phyloP scores from a whole-genome alignment of 2,797 vertebrate species.

The Enteromius anoplus region DNA sequence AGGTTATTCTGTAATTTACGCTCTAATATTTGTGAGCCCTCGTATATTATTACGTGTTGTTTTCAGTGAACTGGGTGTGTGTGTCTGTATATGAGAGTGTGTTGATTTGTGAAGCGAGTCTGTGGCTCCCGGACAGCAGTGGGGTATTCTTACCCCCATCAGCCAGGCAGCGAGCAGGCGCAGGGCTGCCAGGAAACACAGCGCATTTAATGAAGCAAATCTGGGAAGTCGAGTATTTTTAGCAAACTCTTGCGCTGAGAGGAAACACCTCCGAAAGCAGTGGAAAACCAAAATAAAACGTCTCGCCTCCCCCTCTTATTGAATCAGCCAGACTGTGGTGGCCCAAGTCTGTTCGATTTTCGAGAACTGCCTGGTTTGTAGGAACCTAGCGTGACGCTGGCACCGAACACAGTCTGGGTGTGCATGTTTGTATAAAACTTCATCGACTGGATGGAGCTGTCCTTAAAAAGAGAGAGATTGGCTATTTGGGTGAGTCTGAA shows the following conservation, averaged over 20 bases:
- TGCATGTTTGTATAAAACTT: constrained; percentile 15
- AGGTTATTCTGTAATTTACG: background rate
- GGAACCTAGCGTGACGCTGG: constrained; percentile 15
- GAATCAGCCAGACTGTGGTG: constrained; percentile 46
- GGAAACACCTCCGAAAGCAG: constrained; percentile 68
- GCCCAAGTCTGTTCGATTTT: constrained; percentile 30
- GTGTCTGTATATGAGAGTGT: constrained; percentile 30
- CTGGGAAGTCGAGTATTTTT: constrained; percentile 76
- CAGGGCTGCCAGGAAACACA: constrained; percentile 72
- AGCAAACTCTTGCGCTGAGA: constrained; percentile 67
- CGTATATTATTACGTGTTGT: background rate
- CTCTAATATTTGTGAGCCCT: background rate
- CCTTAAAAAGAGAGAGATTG: constrained; percentile 3
- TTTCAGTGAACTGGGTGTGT: background rate
- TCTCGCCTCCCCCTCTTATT: constrained; percentile 40
- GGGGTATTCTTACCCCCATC: constrained; percentile 51
- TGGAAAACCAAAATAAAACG: constrained; percentile 45
- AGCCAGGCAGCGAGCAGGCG: constrained; percentile 60
- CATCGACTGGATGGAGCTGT: constrained; percentile 10
- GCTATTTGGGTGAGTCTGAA: background rate
- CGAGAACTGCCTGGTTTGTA: constrained; percentile 42
- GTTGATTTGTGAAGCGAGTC: constrained; percentile 45
- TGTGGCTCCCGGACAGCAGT: constrained; percentile 45
- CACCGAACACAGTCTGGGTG: constrained; percentile 16
- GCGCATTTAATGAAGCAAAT: constrained; percentile 74